These are phyloP conservation scores for Anas bernieri DNA, from an alignment of 2,797 vertebrate genomes.

Conservation along the genomic window DNA sequence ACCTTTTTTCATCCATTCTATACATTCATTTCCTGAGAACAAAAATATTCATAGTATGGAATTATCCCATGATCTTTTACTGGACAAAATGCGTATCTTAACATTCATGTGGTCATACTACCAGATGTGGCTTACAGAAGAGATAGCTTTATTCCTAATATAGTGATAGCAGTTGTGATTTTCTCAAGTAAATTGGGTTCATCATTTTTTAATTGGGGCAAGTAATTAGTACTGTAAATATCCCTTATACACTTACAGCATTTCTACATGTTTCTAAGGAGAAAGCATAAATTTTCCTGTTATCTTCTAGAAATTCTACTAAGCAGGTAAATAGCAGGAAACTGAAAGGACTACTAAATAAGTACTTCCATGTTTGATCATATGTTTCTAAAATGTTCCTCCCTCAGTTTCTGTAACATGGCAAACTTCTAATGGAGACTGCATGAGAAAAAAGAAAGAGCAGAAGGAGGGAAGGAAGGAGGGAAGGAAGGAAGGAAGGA, in stretches of 20 bases:
- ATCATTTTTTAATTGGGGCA: background rate
- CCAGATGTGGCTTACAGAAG: background rate
- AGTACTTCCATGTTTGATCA: background rate
- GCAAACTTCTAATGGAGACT: background rate
- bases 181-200: background rate
- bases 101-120: background rate
- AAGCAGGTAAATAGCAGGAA: background rate
- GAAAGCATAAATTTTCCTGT: background rate
- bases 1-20: background rate
- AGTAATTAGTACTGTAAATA: background rate
- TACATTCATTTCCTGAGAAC: background rate
- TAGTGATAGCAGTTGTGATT: background rate
- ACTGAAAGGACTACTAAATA: background rate
- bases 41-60: background rate
- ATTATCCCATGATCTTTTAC: background rate
- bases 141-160: background rate
- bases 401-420: background rate
- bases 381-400: background rate
- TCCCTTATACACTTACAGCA: background rate
- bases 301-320: background rate
- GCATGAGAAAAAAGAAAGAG: background rate
- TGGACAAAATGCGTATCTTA: background rate
- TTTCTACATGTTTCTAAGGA: background rate
- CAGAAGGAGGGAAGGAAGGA: too few relatives aligned
- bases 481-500: background rate